A percentile compares a stretch with the other conserved stretches of the same genome.
These are phyloP conservation scores for Papilio dardanus DNA, from an alignment of 1,140 invertebrate species.

Conservation along the genomic window DNA sequence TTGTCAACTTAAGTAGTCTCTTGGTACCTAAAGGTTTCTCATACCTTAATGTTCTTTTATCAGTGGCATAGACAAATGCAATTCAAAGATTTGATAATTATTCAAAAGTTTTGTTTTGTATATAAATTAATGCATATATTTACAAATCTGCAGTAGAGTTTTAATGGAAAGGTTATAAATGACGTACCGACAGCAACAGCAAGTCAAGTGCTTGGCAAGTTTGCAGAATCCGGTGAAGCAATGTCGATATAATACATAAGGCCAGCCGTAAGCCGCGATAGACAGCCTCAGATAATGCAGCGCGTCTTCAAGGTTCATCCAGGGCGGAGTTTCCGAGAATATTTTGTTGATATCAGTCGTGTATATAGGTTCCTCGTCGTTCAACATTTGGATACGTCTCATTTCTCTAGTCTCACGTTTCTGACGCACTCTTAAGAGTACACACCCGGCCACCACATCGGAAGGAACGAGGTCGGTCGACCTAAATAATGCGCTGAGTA, in stretches of 20 bases:
- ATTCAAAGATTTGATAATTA: background rate
- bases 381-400: constrained; percentile 86
- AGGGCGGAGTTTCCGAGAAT: constrained; percentile 85
- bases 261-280: constrained; percentile 94
- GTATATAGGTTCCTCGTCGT: constrained; percentile 86
- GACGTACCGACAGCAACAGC: constrained; percentile 88
- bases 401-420: constrained; percentile 88
- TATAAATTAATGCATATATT: background rate
- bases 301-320: constrained; percentile 92
- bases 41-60: background rate
- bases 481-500: constrained; percentile 89
- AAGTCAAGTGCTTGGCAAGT: constrained; percentile 86
- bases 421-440: constrained; percentile 89
- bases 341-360: constrained; percentile 85
- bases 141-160: constrained; percentile 16
- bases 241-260: constrained; percentile 91
- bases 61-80: background rate
- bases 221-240: constrained; percentile 89
- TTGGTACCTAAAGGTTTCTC: no score
- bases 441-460: constrained; percentile 93
- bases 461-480: constrained; percentile 94
- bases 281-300: constrained; percentile 90
- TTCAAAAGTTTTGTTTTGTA: background rate
- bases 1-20: background rate
- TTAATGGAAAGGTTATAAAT: background rate